phyloP scores from a whole-genome alignment of 2,113 vertebrate genomes.

The Semnornis frantzii region DNA sequence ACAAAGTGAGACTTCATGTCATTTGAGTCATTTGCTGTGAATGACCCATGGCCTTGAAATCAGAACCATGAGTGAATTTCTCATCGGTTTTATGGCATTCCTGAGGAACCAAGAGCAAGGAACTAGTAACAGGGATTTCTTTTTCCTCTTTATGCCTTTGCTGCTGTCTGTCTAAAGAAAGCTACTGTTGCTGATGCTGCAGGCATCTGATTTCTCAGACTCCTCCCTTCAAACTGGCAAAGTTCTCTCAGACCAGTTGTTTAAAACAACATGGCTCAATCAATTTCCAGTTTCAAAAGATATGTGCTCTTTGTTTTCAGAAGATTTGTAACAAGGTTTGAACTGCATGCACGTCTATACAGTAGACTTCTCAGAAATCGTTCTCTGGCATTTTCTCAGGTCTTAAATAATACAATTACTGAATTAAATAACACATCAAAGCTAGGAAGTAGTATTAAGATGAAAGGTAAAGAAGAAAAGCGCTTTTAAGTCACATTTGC shows the following conservation, averaged over 20 bases:
- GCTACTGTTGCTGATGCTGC: background rate
- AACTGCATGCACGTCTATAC: background rate
- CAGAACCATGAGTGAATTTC: background rate
- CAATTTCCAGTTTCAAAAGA: background rate
- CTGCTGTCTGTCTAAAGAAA: background rate
- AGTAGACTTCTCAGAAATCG: background rate
- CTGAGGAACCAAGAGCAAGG: background rate
- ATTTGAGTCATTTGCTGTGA: background rate
- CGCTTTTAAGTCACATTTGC: background rate
- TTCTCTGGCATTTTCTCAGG: background rate
- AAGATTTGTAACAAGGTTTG: background rate
- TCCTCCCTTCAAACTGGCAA: background rate
- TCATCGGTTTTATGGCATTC: background rate
- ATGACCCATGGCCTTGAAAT: background rate
- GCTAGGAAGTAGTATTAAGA: background rate
- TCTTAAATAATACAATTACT: background rate
- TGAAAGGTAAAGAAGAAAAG: background rate
- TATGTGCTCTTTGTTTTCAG: background rate
- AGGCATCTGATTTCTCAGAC: background rate
- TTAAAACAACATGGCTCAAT: background rate
- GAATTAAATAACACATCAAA: slow-evolving; percentile 5
- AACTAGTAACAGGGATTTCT: background rate
- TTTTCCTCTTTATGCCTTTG: background rate
- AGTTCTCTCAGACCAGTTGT: background rate
- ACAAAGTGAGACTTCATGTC: background rate